Evolutionary conservation across 1,140 invertebrate species (phyloP).

Genomic region (Formica selysi): DNA sequence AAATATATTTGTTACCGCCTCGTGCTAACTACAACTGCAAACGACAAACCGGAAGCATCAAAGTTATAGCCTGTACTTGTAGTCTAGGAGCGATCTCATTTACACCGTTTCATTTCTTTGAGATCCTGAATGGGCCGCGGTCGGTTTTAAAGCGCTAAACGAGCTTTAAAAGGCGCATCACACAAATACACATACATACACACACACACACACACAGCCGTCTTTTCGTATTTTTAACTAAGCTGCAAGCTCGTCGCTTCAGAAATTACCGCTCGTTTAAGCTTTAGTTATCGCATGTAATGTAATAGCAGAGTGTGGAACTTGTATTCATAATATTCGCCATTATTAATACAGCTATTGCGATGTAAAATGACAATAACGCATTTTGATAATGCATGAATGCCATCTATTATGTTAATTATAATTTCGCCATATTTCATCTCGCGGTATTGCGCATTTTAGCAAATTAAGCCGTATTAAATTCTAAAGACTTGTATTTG

Average conservation of each 20-base stretch:
- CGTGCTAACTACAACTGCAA: slow-evolving; percentile 26
- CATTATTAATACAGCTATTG: slow-evolving; percentile 11
- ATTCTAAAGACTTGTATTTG: neutral
- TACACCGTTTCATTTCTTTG: slow-evolving; percentile 54
- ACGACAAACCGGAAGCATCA: slow-evolving; percentile 38
- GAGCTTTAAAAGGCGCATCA: slow-evolving; percentile 55
- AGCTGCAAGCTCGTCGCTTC: slow-evolving; percentile 36
- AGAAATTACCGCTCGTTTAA: slow-evolving; percentile 41
- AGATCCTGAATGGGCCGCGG: slow-evolving; percentile 44
- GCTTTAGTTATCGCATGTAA: slow-evolving; percentile 29
- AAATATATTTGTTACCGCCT: neutral
- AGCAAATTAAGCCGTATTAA: neutral
- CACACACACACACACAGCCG: neutral
- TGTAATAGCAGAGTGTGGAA: slow-evolving; percentile 2
- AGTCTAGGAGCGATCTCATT: slow-evolving; percentile 37
- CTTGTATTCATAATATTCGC: neutral
- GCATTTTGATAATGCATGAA: neutral
- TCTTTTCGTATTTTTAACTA: slow-evolving; percentile 56
- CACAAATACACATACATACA: no score
- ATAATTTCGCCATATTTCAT: neutral
- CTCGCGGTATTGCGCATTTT: neutral
- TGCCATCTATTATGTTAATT: neutral
- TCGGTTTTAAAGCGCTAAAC: slow-evolving; percentile 43
- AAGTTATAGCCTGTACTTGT: slow-evolving; percentile 2
- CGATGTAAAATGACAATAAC: neutral